These are phyloP conservation scores for Boloria selene DNA, from an alignment of 2,888 invertebrate species.

Conservation along the genomic window DNA sequence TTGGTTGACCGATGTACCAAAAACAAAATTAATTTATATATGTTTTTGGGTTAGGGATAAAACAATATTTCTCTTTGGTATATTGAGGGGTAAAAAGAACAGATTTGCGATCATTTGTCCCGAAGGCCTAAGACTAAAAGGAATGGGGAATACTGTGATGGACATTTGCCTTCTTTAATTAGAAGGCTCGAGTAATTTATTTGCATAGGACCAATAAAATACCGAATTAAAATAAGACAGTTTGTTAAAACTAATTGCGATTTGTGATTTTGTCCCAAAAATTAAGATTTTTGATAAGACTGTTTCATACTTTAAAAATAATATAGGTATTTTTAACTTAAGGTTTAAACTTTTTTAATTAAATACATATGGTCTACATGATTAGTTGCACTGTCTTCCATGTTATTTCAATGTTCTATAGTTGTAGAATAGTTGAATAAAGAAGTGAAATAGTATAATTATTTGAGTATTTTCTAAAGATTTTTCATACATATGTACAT, in stretches of 20 bases:
- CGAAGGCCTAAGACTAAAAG: conserved; percentile 6
- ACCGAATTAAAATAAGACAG: conserved; percentile 1
- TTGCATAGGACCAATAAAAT: conserved; percentile 16
- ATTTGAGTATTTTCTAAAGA: too few relatives aligned
- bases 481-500: too few relatives aligned
- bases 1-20: conserved; percentile 19
- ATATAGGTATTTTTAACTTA: too few relatives aligned
- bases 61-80: conserved; percentile 21
- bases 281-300: too few relatives aligned
- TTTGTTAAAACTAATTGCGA: background rate
- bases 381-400: too few relatives aligned
- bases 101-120: conserved; percentile 10
- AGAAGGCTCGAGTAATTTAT: conserved; percentile 17
- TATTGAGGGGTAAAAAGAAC: conserved; percentile 3
- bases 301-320: too few relatives aligned
- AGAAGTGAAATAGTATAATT: too few relatives aligned
- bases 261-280: too few relatives aligned
- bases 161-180: conserved; percentile 22
- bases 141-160: conserved; percentile 11
- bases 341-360: too few relatives aligned
- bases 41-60: conserved; percentile 21
- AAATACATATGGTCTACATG: too few relatives aligned
- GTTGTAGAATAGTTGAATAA: too few relatives aligned
- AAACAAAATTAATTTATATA: conserved; percentile 38
- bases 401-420: too few relatives aligned